Evolutionary conservation across 30 jellyfish, hydroid and myxozoan species (phyloP), one percentile per base, ranked within the genome.

Genomic region (Cassiopea xamachana): DNA sequence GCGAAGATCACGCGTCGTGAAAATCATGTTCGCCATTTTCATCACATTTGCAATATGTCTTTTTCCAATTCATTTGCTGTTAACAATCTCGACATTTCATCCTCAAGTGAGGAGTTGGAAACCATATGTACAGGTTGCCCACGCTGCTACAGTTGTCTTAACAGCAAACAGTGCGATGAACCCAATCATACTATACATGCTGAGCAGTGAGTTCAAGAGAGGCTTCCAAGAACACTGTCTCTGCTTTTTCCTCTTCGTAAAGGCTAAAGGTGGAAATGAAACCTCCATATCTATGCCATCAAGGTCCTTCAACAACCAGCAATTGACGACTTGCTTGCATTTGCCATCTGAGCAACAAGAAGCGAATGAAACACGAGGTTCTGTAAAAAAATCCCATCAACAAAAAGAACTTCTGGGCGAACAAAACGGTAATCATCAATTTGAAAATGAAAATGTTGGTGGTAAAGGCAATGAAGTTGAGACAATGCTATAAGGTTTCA

Each of bases 1-100:
- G 74, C 84, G 91, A 87, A 78, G 94, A 48, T 60, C 92, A 69
- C 95, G 94, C 67, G 81, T 96, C 51, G 92, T 90, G 59, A 69
- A 81, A n/a, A 77, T 96, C 94, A 80, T 96, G 90, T 77, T 96
- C 60, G 96, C 89, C n/a, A 96, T 96, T 44, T 96, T 92, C 94
- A 75, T 93, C 17, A 79, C 98, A 1, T 96, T 96, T 87, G 82
- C 99, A 19, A 68, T 90, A 7, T 96, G 99, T 90, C 80, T 88
- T 80, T 80, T 96, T 75, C 99, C 99, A 8, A 90, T 96, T 45
- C 90, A 96, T 48, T 77, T 96, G n/a, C 67, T 96, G 18, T 90
- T 90, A 18, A 47, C 73, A 44, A 7, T 90, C 46, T 14, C 47
- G 69, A 87, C 78, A 9, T 92, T 93, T 81, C 60, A 92, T 61